phyloP scores from a whole-genome alignment of 2,888 invertebrate genomes.

The Lithophane leautieri region DNA sequence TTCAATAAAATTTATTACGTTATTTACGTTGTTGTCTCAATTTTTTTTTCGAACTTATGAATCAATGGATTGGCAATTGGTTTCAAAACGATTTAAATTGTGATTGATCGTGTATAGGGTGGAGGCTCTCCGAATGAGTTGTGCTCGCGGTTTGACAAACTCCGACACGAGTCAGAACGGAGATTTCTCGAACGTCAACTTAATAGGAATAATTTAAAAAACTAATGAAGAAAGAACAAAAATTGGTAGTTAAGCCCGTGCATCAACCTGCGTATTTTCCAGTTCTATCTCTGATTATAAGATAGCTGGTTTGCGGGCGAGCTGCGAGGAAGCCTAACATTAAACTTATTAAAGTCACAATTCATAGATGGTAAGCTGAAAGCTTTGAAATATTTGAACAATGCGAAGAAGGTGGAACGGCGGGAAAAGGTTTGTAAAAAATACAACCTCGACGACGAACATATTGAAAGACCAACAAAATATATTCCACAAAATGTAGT shows the following conservation, averaged over 20 bases:
- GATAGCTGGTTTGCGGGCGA: neutral
- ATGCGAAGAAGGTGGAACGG: no score
- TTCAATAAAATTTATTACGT: no score
- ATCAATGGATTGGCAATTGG: no score
- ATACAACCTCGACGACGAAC: neutral
- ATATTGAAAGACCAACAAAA: slow-evolving; percentile 1
- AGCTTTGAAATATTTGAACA: neutral
- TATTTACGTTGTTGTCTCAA: no score
- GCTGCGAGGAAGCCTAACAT: neutral
- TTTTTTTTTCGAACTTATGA: no score
- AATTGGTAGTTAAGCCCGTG: neutral
- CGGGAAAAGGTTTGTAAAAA: slow-evolving; percentile 1
- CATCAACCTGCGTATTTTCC: neutral
- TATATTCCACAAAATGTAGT: neutral
- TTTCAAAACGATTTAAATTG: no score
- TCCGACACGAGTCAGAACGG: neutral
- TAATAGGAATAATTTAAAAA: neutral
- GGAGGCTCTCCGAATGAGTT: neutral
- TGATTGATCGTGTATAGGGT: no score
- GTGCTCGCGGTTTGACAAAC: neutral
- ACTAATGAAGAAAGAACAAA: neutral
- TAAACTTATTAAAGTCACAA: neutral
- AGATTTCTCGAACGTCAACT: neutral
- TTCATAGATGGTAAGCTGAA: neutral
- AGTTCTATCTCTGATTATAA: neutral